Evolutionary conservation across 2,888 invertebrate species (phyloP).

Genomic region (Noctua janthe): DNA sequence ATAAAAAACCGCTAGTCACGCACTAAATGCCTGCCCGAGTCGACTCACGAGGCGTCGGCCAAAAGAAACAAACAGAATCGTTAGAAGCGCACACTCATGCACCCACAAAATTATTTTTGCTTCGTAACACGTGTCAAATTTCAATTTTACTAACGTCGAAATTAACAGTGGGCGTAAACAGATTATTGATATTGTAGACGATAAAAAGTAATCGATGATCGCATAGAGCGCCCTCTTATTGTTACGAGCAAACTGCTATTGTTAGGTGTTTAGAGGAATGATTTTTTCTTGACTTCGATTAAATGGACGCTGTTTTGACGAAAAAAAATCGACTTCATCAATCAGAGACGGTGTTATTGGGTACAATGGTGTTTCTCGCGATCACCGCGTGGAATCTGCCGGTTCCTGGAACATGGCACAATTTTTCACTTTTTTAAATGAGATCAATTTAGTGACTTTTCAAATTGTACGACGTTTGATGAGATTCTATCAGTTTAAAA

Average conservation of each 20-base stretch:
- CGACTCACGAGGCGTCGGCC: slow-evolving; percentile 80
- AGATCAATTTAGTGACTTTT: slow-evolving; percentile 79
- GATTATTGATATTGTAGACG: slow-evolving; percentile 89
- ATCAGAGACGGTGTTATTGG: slow-evolving; percentile 88
- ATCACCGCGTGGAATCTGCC: slow-evolving; percentile 82
- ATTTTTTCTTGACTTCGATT: slow-evolving; percentile 80
- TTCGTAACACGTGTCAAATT: slow-evolving; percentile 90
- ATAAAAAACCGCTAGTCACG: slow-evolving; percentile 88
- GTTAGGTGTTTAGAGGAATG: slow-evolving; percentile 82
- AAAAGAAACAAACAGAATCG: slow-evolving; percentile 88
- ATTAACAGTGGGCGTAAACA: slow-evolving; percentile 90
- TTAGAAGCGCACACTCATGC: slow-evolving; percentile 88
- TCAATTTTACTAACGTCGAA: slow-evolving; percentile 89
- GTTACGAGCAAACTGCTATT: slow-evolving; percentile 84
- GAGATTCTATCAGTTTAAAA: slow-evolving; percentile 68
- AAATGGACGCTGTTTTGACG: slow-evolving; percentile 83
- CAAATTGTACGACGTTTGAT: slow-evolving; percentile 56
- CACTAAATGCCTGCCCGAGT: slow-evolving; percentile 86
- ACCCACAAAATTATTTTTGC: slow-evolving; percentile 89
- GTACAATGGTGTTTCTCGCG: slow-evolving; percentile 84
- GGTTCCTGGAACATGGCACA: slow-evolving; percentile 82
- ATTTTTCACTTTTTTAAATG: slow-evolving; percentile 84
- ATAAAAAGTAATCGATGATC: slow-evolving; percentile 91
- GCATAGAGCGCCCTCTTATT: slow-evolving; percentile 81
- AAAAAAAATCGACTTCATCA: slow-evolving; percentile 87